Evolutionary conservation across 1,140 invertebrate genomes (phyloP), one percentile per base, ranked within the genome.

Genomic region (Solenopsis fugax): DNA sequence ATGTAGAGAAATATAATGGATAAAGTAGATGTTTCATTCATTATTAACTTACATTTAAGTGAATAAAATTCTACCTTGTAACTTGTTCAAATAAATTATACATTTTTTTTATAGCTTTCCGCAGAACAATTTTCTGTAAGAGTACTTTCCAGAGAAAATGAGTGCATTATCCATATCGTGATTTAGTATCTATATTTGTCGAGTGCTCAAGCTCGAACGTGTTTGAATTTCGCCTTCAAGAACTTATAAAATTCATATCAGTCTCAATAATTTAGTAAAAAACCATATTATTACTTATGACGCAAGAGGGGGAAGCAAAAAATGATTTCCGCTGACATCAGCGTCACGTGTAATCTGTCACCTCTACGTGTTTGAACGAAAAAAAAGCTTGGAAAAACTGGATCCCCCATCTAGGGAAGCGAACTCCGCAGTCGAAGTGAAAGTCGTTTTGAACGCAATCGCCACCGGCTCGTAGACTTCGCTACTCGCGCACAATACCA

Each of bases 381-480:
- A 48, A 67, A 37, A 73, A 9, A 81, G 54, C 18, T 34, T 37
- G 45, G 62, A 67, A 77, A 84, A 87, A 86, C 37, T 67, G 9
- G 58, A n/a, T 60, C 10, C 37, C 5, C 24, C 82, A 67, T 73
- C 37, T 77, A 54, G 84, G 78, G 75, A 62, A 48, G 29, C 64
- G 10, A 37, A 24, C 29, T 29, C 56, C 1, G n/a, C 9, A 24
- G 56, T 3, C 60, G 87, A 62, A 92, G 91, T 92, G 91, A 92
- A 92, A 92, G 91, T 92, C 84, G 81, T 89, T 58, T 90, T 89
- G 91, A 89, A 85, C 88, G 71, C 72, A 71, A 67, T 73, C 71
- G 86, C 18, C 24, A 75, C 9, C 52, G 50, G 84, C 82, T 91
- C 60, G 56, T 87, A 89, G 71, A 89, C 90, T 76, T 91, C 87